These are phyloP conservation scores for Raphicerus campestris DNA, from an alignment of 2,113 vertebrate species.

Conservation along the genomic window DNA sequence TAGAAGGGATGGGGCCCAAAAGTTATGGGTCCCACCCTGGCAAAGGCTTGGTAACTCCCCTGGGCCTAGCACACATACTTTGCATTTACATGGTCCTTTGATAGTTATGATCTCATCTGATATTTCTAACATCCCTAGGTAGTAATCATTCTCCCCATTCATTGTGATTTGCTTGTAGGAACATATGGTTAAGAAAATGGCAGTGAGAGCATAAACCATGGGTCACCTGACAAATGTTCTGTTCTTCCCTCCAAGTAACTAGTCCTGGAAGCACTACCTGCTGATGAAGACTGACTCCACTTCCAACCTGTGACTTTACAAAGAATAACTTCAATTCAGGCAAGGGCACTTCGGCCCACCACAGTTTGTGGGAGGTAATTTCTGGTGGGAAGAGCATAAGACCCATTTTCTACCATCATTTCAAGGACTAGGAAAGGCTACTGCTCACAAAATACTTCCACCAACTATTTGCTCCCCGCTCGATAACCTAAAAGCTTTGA, in stretches of 20 bases:
- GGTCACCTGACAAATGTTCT: not conserved
- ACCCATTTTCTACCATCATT: not conserved
- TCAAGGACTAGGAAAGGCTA: not conserved
- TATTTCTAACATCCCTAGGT: not conserved
- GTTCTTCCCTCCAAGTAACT: not conserved
- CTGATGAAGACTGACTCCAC: not conserved
- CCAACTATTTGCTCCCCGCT: not conserved
- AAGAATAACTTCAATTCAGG: not conserved
- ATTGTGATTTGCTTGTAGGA: not conserved
- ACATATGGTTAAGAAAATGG: not conserved
- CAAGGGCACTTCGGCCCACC: not conserved
- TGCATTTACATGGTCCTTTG: not conserved
- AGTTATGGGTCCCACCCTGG: too few relatives aligned
- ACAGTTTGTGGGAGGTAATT: not conserved
- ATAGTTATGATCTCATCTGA: not conserved
- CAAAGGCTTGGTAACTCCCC: not conserved
- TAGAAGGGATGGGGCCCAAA: not conserved
- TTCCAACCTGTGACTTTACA: not conserved
- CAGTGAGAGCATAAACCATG: not conserved
- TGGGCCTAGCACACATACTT: not conserved
- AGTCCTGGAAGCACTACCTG: not conserved
- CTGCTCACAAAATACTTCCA: not conserved
- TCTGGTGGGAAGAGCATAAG: not conserved
- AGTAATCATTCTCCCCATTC: not conserved
- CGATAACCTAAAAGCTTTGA: not conserved